Conservation (phyloP, 2,888 invertebrate species). For the Rhamnusium bicolor region DNA sequence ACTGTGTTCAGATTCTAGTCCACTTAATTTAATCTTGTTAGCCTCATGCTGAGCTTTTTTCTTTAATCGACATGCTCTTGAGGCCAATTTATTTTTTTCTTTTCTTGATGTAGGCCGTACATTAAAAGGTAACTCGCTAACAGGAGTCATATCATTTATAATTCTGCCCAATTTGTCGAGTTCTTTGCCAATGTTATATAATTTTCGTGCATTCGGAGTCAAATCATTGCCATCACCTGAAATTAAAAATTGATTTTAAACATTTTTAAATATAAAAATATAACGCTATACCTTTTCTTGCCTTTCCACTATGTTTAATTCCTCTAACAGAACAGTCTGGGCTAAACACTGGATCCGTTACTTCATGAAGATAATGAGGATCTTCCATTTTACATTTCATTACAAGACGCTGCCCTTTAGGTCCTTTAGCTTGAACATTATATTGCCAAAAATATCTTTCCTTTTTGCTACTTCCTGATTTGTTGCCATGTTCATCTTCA, state of each 20-base stretch:
- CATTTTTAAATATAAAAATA: not conserved
- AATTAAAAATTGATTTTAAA: slow-evolving; percentile 6
- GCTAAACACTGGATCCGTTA: slow-evolving; percentile 97
- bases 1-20: slow-evolving; percentile 96
- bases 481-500: slow-evolving; percentile 72
- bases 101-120: slow-evolving; percentile 93
- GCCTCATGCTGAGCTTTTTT: slow-evolving; percentile 99
- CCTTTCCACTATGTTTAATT: slow-evolving; percentile 87
- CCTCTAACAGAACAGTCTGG: slow-evolving; percentile 92
- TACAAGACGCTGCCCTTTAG: slow-evolving; percentile 92
- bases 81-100: slow-evolving; percentile 98
- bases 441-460: slow-evolving; percentile 98
- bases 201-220: slow-evolving; percentile 94
- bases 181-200: slow-evolving; percentile 93
- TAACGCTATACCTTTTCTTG: slow-evolving; percentile 45
- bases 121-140: slow-evolving; percentile 92
- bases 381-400: slow-evolving; percentile 90
- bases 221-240: slow-evolving; percentile 96
- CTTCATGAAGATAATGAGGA: slow-evolving; percentile 91
- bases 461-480: slow-evolving; percentile 75
- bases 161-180: slow-evolving; percentile 91
- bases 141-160: slow-evolving; percentile 97
- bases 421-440: slow-evolving; percentile 98
- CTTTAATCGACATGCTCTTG: slow-evolving; percentile 96
- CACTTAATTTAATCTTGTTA: slow-evolving; percentile 95